phyloP scores from a whole-genome alignment of 2,888 invertebrate genomes.

The Abrostola triplasia region DNA sequence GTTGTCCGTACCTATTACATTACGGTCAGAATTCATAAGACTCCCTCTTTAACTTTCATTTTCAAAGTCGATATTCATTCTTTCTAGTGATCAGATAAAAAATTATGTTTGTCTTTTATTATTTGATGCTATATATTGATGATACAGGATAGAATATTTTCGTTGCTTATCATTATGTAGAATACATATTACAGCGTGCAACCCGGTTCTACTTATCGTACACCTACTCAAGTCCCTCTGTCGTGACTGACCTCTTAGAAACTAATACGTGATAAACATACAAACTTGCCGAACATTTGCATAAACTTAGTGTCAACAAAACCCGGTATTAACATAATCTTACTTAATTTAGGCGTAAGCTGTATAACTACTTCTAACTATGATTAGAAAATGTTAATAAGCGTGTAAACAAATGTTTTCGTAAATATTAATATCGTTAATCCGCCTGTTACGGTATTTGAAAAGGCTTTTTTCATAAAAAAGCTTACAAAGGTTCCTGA shows the following conservation, averaged over 20 bases:
- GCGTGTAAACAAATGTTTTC: constrained; percentile 4
- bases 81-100: no score
- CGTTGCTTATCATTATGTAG: no score
- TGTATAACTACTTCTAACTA: constrained; percentile 27
- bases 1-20: no score
- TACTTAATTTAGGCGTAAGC: constrained; percentile 54
- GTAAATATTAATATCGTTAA: neutral
- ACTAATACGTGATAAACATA: constrained; percentile 52
- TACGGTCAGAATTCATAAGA: no score
- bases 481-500: no score
- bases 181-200: neutral
- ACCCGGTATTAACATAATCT: constrained; percentile 57
- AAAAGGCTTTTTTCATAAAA: neutral
- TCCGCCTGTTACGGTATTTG: no score
- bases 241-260: constrained; percentile 31
- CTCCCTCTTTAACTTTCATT: no score
- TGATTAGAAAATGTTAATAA: constrained; percentile 40
- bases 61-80: no score
- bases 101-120: no score
- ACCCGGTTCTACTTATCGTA: neutral
- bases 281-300: constrained; percentile 51
- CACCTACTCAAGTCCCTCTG: constrained; percentile 11
- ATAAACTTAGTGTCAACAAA: constrained; percentile 53
- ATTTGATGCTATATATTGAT: no score
- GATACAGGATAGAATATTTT: no score